Conservation (phyloP, 2,888 invertebrate genomes). For the Vandiemenella viatica region DNA sequence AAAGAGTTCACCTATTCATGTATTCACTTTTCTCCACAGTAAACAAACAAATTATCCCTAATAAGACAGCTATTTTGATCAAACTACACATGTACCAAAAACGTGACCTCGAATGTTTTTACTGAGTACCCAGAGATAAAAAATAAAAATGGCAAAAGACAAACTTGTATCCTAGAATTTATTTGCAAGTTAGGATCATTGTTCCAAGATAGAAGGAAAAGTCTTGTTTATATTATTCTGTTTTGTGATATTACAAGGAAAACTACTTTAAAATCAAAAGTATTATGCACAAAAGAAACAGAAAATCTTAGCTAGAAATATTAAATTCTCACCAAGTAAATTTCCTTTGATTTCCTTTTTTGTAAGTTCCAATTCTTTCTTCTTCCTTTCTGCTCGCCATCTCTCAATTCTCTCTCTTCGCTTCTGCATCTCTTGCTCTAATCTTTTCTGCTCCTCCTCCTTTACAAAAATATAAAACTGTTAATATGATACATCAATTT, state of each 20-base stretch:
- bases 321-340: conserved; percentile 28
- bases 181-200: too few relatives aligned
- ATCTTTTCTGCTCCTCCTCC: conserved; percentile 77
- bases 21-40: too few relatives aligned
- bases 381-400: conserved; percentile 87
- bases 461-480: conserved; percentile 23
- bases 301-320: not conserved
- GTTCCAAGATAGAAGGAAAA: not conserved
- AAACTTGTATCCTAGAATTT: not conserved
- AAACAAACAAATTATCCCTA: too few relatives aligned
- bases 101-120: too few relatives aligned
- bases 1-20: too few relatives aligned
- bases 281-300: not conserved
- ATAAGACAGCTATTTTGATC: too few relatives aligned
- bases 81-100: too few relatives aligned
- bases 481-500: conserved; percentile 11
- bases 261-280: not conserved
- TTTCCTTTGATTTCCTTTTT: conserved; percentile 58
- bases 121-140: too few relatives aligned
- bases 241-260: not conserved
- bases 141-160: not conserved
- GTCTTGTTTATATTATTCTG: not conserved
- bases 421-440: conserved; percentile 92
- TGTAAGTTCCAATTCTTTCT: conserved; percentile 64
- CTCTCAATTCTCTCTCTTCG: conserved; percentile 87